Conservation (phyloP, 1,140 invertebrate genomes). For the Bilobella aurantiaca region DNA sequence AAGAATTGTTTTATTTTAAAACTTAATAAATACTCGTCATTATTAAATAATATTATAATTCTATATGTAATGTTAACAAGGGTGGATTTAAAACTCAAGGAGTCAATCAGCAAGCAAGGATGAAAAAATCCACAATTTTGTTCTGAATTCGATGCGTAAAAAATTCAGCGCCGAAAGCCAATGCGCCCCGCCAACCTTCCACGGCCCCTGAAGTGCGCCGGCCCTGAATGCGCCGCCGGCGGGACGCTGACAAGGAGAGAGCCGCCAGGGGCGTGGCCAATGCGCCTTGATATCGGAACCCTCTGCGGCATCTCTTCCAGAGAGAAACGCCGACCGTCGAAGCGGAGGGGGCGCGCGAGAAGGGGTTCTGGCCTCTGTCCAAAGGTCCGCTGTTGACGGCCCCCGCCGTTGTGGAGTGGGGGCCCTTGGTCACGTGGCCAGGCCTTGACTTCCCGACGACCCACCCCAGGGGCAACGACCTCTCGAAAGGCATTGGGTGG, state of each 20-base stretch:
- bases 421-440: background rate
- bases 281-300: background rate
- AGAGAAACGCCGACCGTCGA: background rate
- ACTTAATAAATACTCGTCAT: too few species aligned
- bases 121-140: too few species aligned
- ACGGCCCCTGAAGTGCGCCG: background rate
- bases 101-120: too few species aligned
- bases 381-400: background rate
- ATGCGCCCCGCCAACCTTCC: background rate
- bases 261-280: constrained; percentile 20
- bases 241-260: constrained; percentile 30
- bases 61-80: too few species aligned
- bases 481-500: background rate
- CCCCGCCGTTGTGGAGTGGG: constrained; percentile 4
- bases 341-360: constrained; percentile 15
- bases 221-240: background rate
- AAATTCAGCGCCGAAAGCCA: background rate
- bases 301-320: background rate
- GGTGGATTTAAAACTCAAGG: too few species aligned
- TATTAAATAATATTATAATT: too few species aligned
- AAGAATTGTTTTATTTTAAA: too few species aligned
- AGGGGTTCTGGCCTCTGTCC: constrained; percentile 11
- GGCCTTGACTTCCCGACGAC: background rate
- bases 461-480: background rate
- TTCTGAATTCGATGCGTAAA: too few species aligned